These are phyloP conservation scores for Rhyzopertha dominica DNA, from an alignment of 1,140 invertebrate genomes.

Conservation along the genomic window DNA sequence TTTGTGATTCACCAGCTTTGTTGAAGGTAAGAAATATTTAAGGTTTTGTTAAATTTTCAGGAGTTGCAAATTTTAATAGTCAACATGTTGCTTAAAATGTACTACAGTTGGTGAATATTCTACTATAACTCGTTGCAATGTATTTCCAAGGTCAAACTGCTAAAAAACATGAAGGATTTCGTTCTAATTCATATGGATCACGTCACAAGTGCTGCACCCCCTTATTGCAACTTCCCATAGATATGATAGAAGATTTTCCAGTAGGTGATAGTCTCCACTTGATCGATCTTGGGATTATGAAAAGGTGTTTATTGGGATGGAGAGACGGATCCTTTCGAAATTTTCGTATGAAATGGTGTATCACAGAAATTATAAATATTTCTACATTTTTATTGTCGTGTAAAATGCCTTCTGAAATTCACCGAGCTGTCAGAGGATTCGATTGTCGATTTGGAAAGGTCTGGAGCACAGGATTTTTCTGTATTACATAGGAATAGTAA, in stretches of 20 bases:
- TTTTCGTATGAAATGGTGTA: constrained; percentile 9
- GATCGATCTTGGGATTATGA: constrained; percentile 31
- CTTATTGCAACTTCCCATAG: constrained; percentile 22
- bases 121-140: too few species aligned
- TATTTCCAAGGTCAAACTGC: too few species aligned
- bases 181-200: not conserved
- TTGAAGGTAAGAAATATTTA: too few species aligned
- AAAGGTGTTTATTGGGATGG: constrained; percentile 26
- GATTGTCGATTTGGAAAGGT: constrained; percentile 26
- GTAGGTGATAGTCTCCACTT: constrained; percentile 30
- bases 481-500: constrained; percentile 24
- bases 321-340: constrained; percentile 18
- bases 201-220: constrained; percentile 29
- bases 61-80: too few species aligned
- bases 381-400: constrained; percentile 10
- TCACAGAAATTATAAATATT: constrained; percentile 2
- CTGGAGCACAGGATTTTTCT: constrained; percentile 26
- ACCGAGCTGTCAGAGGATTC: constrained; percentile 20
- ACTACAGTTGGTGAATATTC: too few species aligned
- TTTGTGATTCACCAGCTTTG: too few species aligned
- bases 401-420: constrained; percentile 24
- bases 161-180: too few species aligned
- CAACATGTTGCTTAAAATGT: too few species aligned
- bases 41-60: too few species aligned
- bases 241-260: constrained; percentile 31